Conservation (phyloP, 2,113 vertebrate genomes). For the Poeciliopsis retropinna region DNA sequence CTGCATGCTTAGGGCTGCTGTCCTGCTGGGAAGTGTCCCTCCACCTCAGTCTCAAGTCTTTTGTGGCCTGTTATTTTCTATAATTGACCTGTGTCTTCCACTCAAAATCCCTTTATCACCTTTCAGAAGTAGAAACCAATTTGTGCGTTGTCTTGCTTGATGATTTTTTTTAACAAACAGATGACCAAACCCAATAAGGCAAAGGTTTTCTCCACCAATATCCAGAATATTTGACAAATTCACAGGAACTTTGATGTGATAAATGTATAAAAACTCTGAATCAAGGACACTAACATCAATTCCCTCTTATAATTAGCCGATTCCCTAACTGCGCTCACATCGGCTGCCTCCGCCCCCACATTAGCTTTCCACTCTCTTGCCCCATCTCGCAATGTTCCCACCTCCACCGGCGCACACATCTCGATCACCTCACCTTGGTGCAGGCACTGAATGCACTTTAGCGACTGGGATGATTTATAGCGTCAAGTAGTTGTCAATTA, state of each 20-base stretch:
- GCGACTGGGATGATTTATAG: conserved; percentile 78
- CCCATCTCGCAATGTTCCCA: conserved; percentile 49
- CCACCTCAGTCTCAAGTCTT: too few relatives aligned
- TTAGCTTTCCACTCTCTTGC: conserved; percentile 61
- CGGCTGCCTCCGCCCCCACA: conserved; percentile 48
- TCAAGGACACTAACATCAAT: conserved; percentile 83
- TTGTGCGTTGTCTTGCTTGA: not conserved
- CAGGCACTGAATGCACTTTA: conserved; percentile 44
- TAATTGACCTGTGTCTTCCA: too few relatives aligned
- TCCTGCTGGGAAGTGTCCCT: too few relatives aligned
- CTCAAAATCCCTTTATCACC: not conserved
- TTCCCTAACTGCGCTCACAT: conserved; percentile 74
- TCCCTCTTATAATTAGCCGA: conserved; percentile 84
- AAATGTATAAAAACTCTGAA: not conserved
- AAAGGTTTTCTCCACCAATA: not conserved
- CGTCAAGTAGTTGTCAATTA: conserved; percentile 85
- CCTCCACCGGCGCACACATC: conserved; percentile 11
- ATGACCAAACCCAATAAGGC: not conserved
- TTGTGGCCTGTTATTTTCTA: too few relatives aligned
- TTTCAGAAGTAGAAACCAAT: not conserved
- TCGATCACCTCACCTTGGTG: conserved; percentile 4
- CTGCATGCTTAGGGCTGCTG: too few relatives aligned
- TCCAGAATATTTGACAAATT: not conserved
- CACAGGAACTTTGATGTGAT: not conserved
- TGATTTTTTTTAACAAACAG: not conserved